Base-by-base conservation (phyloP, 2,888 invertebrate species). In the Exephanes ischioxanthus region DNA sequence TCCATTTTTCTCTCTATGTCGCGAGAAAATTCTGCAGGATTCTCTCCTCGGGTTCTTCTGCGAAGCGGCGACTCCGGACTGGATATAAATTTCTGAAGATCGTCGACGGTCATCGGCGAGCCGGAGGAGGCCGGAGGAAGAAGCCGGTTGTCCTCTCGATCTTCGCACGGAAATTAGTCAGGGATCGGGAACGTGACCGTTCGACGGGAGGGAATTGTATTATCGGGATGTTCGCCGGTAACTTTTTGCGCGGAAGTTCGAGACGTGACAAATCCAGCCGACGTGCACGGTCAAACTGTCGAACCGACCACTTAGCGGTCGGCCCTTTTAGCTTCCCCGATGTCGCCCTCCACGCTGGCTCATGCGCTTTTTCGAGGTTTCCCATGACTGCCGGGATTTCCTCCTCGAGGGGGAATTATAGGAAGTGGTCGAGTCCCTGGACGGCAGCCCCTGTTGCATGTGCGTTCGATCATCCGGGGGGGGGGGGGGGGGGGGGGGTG, bases 91-190 rank as follows among this genome's bases (percentile, higher is more conserved):
- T 58, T 26, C 58, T 14, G 22, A 11, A 4, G 58, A 55, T 55
- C 55, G 41, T 9, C 48, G 30, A 4, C 63, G 48, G 75, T 66
- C 51, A 51, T 61, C 45, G 16, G 0, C n/a, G 30, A 37, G 41
- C 3, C 14, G 11, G 41, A 58, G 37, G 14, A 51, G n/a, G 30
- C 26, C 51, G 22, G 26, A 58, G 22, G 22, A 22, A 11, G 58
- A 26, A 58, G 58, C 11, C 14, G 58, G 11, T 26, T 14, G 58
- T 11, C 14, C 48, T 66, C 48, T 22, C 19, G 48, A 63, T 51
- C 66, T 84, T 89, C 88, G 82, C 88, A 88, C 89, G 87, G 79
- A 80, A 87, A 87, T 89, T 87, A 87, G 88, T 88, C 85, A 86
- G 83, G 88, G 86, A 80, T 33, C 53, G 76, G 79, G 75, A 78